Conservation (phyloP, 2,888 invertebrate genomes). For the Mesochorus sp. region DNA sequence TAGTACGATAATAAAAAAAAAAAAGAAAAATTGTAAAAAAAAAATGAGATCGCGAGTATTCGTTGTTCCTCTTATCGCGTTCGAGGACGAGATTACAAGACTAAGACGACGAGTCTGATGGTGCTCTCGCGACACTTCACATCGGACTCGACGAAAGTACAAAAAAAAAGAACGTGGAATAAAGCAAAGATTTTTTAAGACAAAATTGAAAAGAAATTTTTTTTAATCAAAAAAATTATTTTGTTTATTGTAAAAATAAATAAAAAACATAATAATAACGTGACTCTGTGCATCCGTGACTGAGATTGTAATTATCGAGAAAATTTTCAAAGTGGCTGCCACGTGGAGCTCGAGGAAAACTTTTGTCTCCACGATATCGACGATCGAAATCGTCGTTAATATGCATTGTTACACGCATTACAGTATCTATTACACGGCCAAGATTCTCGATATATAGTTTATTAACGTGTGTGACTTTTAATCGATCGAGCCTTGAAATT, state of each 20-base stretch:
- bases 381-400: constrained; percentile 55
- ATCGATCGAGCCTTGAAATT: background rate
- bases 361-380: background rate
- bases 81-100: constrained; percentile 23
- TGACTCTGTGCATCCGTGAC: background rate
- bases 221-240: too few relatives aligned
- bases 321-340: background rate
- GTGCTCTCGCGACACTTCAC: constrained; percentile 26
- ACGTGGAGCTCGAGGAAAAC: background rate
- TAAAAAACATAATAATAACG: background rate
- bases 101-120: constrained; percentile 23
- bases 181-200: too few relatives aligned
- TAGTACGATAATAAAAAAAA: background rate
- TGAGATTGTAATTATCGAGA: background rate
- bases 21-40: constrained; percentile 31
- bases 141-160: constrained; percentile 7
- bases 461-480: background rate
- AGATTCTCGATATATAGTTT: constrained; percentile 69
- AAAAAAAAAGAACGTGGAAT: background rate
- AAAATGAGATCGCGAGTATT: constrained; percentile 14
- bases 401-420: constrained; percentile 73
- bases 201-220: too few relatives aligned
- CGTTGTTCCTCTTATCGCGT: constrained; percentile 33
- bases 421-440: constrained; percentile 71
- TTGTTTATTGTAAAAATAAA: too few relatives aligned